Base-by-base conservation (phyloP, 2,113 vertebrate genomes). In the Pelusios castaneus region DNA sequence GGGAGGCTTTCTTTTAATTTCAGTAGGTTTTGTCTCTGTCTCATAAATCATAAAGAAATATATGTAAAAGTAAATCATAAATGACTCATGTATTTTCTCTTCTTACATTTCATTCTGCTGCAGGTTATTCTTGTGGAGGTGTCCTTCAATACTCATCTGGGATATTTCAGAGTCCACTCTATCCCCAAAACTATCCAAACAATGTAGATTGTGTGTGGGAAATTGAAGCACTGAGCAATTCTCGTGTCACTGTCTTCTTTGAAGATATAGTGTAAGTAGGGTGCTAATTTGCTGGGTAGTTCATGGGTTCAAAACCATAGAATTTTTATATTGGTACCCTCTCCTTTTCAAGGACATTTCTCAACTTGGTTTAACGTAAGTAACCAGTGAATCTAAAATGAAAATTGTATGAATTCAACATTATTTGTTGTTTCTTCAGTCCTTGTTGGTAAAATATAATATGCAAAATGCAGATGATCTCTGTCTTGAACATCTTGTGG, bases 191-290 rank as follows among this genome's bases (percentile, higher is more conserved):
- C 83, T 98, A 98, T 56, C 96, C 96, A 2, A 97, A 97, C 90
- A 96, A 97, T 2, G 97, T 92, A 63, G 70, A 76, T 3, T 98
- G 98, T 7, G 55, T 96, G 27, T 98, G 98, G 98, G 96, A 98
- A 95, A 98, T 98, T 60, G 45, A 97, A 87, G 97, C 95, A 13
- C 43, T 19, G 12, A 98, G 51, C 92, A 97, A 97, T 58, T 91
- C 92, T 21, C 83, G 0, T 1, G 85, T 98, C 63, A 91, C 10
- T 0, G 27, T 98, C 6, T 1, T 10, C 54, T 98, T 98, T 92
- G 76, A 2, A 76, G 89, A 97, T 5, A 58, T 98, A 49, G 58
- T 84, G 98, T 98, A 89, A 98, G 98, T 98, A 90, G 82, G 88
- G 60, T 16, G 51, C 73, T 16, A 21, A 22, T 38, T 56, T 31